These are phyloP conservation scores for Cacatua alba DNA, from an alignment of 2,113 vertebrate genomes.

Conservation along the genomic window DNA sequence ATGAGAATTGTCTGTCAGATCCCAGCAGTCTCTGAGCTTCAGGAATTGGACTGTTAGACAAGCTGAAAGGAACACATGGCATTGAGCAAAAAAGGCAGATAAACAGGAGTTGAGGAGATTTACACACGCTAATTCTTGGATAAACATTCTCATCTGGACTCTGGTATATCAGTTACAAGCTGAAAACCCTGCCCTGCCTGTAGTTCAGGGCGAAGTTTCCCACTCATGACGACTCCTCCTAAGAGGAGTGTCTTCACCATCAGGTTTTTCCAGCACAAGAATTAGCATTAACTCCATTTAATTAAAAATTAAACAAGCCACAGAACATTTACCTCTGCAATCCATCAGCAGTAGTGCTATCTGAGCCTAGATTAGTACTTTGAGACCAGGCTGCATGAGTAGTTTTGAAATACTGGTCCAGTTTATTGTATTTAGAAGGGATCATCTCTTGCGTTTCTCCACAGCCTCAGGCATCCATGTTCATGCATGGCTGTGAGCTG, in stretches of 20 bases:
- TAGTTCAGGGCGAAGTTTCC: neutral
- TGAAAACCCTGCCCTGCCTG: neutral
- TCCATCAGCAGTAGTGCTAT: neutral
- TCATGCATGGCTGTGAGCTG: neutral
- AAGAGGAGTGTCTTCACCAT: neutral
- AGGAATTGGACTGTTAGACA: neutral
- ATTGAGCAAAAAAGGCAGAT: neutral
- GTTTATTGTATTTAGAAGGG: neutral
- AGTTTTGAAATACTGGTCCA: neutral
- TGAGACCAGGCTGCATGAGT: neutral
- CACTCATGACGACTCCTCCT: neutral
- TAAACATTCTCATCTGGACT: neutral
- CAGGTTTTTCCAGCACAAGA: neutral
- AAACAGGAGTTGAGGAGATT: neutral
- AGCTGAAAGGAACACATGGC: neutral
- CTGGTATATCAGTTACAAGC: neutral
- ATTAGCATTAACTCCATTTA: neutral
- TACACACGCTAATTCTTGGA: neutral
- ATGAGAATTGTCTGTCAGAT: neutral
- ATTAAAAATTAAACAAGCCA: neutral
- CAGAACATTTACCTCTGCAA: neutral
- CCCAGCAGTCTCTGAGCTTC: neutral
- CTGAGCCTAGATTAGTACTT: neutral
- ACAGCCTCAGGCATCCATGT: neutral
- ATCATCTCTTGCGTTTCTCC: neutral